Evolutionary conservation across 2,888 invertebrate species (phyloP), one percentile per base, ranked within the genome.

Genomic region (Eupsilia transversa): DNA sequence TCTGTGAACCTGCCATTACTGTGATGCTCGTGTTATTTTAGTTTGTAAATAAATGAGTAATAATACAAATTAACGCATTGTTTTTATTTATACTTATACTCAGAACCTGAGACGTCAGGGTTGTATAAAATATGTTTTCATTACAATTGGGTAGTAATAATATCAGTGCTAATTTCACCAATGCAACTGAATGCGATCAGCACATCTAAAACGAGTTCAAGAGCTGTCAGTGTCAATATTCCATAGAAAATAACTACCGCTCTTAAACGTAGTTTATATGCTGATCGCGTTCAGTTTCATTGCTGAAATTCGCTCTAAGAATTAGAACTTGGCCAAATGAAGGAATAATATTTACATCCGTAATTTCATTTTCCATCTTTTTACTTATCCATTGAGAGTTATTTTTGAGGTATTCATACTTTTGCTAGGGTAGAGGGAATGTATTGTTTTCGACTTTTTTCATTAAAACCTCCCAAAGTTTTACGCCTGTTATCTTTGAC

Each of bases 41-140:
- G 17, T n/a, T 17, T n/a, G 35, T 77, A 49, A 72, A 59, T 74
- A 74, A 77, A 63, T 49, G 14, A n/a, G 5, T 72, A 41, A 56
- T 17, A 56, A 54, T 30, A 79, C 27, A 59, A 35, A 35, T 35
- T 14, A 9, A 1, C 41, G 9, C 7, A n/a, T 10, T 65, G 20
- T 52, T 79, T 66, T 69, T n/a, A 43, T 78, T 78, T 9, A 3
- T 38, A 33, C 23, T 17, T 35, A 43, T n/a, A 17, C 6, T n/a
- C 6, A 38, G 2, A 33, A 35, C 17, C 2, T 52, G 4, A 7
- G n/a, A 33, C 17, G 17, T 30, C 5, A 30, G 12, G 46, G 0
- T 23, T 5, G 27, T 20, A 17, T 17, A 20, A 27, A 54, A 14
- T 27, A 38, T 35, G 7, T 56, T 27, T 46, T 27, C 20, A 1